Evolutionary conservation across 2,113 vertebrate genomes (phyloP).

Genomic region (Riparia riparia): DNA sequence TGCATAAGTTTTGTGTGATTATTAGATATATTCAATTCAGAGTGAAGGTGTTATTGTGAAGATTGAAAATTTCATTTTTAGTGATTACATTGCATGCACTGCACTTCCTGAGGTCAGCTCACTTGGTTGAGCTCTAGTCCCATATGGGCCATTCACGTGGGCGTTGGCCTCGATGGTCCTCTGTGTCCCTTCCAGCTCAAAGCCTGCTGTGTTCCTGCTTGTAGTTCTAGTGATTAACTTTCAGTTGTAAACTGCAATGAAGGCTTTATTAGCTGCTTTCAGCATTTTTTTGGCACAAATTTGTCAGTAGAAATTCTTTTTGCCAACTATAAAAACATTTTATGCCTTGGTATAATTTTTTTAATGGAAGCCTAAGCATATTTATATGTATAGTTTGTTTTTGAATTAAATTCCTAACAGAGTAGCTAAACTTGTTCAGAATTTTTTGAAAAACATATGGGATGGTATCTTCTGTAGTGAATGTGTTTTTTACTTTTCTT

Average conservation of each 20-base stretch:
- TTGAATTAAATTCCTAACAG: not conserved
- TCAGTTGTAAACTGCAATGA: not conserved
- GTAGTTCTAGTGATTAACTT: not conserved
- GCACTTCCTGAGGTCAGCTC: not conserved
- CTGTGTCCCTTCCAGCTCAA: not conserved
- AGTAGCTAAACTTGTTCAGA: not conserved
- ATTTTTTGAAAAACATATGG: not conserved
- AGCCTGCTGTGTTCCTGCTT: not conserved
- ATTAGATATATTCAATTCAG: not conserved
- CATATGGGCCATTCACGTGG: accelerated
- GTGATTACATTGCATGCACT: not conserved
- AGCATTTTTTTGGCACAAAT: not conserved
- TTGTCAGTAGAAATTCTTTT: not conserved
- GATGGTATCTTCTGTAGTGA: not conserved
- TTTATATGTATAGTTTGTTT: not conserved
- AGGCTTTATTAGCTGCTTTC: not conserved
- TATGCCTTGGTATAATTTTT: not conserved
- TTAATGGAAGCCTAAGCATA: not conserved
- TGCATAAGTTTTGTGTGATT: not conserved
- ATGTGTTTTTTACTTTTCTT: not conserved
- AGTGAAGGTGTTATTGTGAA: not conserved
- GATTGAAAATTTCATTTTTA: not conserved
- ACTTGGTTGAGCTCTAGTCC: not conserved
- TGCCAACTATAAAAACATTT: not conserved
- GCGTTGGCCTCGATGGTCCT: not conserved